phyloP scores from a whole-genome alignment of 2,888 invertebrate genomes.

The Malacosoma neustria region DNA sequence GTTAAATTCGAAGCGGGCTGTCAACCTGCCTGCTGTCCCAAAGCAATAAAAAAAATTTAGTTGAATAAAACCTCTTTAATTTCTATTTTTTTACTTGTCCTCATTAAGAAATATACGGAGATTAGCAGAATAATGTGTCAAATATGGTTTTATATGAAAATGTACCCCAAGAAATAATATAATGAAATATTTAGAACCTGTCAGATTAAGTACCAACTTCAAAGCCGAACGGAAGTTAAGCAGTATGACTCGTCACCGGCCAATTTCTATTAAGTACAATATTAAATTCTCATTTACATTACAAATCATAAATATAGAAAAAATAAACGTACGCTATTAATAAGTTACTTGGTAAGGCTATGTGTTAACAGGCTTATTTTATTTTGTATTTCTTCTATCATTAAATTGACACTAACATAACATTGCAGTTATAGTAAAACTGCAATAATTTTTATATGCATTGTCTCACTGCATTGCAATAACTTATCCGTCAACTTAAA shows the following conservation, averaged over 20 bases:
- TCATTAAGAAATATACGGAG: too few species aligned
- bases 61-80: too few species aligned
- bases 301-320: conserved; percentile 51
- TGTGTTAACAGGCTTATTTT: conserved; percentile 30
- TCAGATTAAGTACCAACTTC: too few species aligned
- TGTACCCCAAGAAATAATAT: too few species aligned
- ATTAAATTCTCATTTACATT: conserved; percentile 62
- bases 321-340: conserved; percentile 29
- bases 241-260: conserved; percentile 38
- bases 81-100: too few species aligned
- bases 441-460: conserved; percentile 13
- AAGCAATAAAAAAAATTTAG: too few species aligned
- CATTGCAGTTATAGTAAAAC: background rate
- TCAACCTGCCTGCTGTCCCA: too few species aligned
- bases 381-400: conserved; percentile 10
- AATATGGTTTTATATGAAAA: too few species aligned
- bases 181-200: too few species aligned
- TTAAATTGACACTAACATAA: conserved; percentile 3
- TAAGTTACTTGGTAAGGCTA: conserved; percentile 55
- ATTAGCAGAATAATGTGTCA: too few species aligned
- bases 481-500: conserved; percentile 20
- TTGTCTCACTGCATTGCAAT: conserved; percentile 36
- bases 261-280: conserved; percentile 62
- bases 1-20: too few species aligned
- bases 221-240: too few species aligned